Conservation (phyloP, 2,113 vertebrate species). For the Thalassoma bifasciatum region DNA sequence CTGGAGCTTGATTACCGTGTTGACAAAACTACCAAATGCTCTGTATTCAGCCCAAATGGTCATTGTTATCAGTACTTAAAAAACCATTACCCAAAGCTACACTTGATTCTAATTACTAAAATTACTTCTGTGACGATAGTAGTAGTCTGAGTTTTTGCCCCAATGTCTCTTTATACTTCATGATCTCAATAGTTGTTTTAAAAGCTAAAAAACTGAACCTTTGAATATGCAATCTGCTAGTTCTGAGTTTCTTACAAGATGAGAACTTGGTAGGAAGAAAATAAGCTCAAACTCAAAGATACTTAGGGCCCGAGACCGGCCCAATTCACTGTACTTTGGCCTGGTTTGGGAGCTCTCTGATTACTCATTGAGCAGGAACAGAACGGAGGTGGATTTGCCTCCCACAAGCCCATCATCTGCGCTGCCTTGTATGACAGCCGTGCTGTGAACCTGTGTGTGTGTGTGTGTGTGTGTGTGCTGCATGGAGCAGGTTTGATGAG, state of each 20-base stretch:
- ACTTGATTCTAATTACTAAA: too few relatives aligned
- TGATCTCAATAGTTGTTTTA: too few relatives aligned
- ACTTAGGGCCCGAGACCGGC: conserved; percentile 44
- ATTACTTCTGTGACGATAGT: too few relatives aligned
- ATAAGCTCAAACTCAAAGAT: conserved; percentile 8
- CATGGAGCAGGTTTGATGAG: conserved; percentile 59
- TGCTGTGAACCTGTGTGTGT: conserved; percentile 27
- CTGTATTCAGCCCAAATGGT: not conserved
- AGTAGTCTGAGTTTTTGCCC: too few relatives aligned
- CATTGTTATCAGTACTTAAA: not conserved
- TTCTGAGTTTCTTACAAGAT: conserved; percentile 16
- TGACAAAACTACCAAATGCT: not conserved
- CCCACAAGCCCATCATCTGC: conserved; percentile 73
- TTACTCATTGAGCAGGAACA: conserved; percentile 71
- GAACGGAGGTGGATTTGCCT: conserved; percentile 72
- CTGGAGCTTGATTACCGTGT: conserved; percentile 27
- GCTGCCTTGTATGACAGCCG: conserved; percentile 63
- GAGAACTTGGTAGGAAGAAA: not conserved
- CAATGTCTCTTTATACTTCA: too few relatives aligned
- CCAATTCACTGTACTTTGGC: conserved; percentile 58
- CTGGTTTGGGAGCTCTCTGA: conserved; percentile 66
- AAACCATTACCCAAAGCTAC: not conserved
- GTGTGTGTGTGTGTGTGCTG: conserved; percentile 14
- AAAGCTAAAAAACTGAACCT: not conserved
- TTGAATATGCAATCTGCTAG: not conserved